These are phyloP conservation scores for Leptopilina syphax DNA, from an alignment of 2,888 invertebrate genomes.

Conservation along the genomic window DNA sequence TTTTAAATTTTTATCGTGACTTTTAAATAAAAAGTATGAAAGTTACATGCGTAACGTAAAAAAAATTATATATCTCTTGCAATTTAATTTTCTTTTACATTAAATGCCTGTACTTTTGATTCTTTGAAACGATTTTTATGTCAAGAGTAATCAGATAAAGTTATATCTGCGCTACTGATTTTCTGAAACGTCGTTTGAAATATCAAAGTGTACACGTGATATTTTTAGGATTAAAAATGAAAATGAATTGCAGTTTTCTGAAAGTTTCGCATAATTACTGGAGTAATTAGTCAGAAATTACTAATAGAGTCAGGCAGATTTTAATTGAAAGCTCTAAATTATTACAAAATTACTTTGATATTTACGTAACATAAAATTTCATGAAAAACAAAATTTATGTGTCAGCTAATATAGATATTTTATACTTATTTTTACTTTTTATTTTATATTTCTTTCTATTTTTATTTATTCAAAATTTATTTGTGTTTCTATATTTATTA, in stretches of 20 bases:
- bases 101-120: neutral
- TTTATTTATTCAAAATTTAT: too few species aligned
- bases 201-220: neutral
- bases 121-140: neutral
- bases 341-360: neutral
- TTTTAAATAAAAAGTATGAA: too few species aligned
- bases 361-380: neutral
- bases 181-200: slow-evolving; percentile 8
- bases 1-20: too few species aligned
- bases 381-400: neutral
- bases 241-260: too few species aligned
- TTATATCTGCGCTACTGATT: slow-evolving; percentile 4
- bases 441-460: too few species aligned
- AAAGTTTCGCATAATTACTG: slow-evolving; percentile 1
- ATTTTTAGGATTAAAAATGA: neutral
- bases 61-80: neutral
- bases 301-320: neutral
- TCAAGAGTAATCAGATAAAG: slow-evolving; percentile 19
- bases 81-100: slow-evolving; percentile 3
- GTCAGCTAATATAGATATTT: too few species aligned
- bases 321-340: slow-evolving; percentile 11
- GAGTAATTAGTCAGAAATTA: neutral
- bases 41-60: neutral
- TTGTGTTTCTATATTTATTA: too few species aligned
- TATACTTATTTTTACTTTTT: too few species aligned